Conservation (phyloP, 2,113 vertebrate genomes). For the Neogobius melanostomus region DNA sequence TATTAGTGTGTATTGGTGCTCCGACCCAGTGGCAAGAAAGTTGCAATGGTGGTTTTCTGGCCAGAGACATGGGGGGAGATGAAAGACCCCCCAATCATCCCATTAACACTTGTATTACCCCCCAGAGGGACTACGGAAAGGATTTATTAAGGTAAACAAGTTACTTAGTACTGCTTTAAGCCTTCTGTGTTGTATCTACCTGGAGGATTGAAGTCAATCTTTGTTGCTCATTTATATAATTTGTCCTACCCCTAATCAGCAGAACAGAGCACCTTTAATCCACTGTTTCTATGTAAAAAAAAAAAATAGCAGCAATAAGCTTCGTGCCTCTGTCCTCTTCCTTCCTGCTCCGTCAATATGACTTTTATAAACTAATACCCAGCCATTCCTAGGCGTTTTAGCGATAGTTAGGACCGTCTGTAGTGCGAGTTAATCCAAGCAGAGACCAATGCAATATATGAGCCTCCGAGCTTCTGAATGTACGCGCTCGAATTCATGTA, state of each 20-base stretch:
- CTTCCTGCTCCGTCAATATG: constrained; percentile 50
- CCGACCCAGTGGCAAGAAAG: too few species aligned
- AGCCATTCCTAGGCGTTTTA: neutral
- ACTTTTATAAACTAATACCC: constrained; percentile 44
- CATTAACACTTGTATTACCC: too few species aligned
- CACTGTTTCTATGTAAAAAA: constrained; percentile 36
- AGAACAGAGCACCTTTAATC: neutral
- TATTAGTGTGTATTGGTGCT: too few species aligned
- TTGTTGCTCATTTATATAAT: too few species aligned
- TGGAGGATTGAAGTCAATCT: too few species aligned
- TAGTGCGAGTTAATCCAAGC: neutral
- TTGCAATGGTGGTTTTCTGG: too few species aligned
- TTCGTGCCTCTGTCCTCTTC: constrained; percentile 50
- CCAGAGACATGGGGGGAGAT: too few species aligned
- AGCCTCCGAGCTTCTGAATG: constrained; percentile 57
- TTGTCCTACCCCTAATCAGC: neutral
- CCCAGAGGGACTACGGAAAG: too few species aligned
- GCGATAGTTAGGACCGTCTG: neutral
- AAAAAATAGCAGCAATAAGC: constrained; percentile 63
- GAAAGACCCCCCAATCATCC: too few species aligned
- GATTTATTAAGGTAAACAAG: too few species aligned
- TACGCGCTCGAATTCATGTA: constrained; percentile 19
- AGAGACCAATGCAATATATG: constrained; percentile 56
- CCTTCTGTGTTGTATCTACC: too few species aligned
- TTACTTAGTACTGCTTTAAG: too few species aligned